phyloP scores from a whole-genome alignment of 2,797 vertebrate genomes.

The Pseudochromis fuscus region DNA sequence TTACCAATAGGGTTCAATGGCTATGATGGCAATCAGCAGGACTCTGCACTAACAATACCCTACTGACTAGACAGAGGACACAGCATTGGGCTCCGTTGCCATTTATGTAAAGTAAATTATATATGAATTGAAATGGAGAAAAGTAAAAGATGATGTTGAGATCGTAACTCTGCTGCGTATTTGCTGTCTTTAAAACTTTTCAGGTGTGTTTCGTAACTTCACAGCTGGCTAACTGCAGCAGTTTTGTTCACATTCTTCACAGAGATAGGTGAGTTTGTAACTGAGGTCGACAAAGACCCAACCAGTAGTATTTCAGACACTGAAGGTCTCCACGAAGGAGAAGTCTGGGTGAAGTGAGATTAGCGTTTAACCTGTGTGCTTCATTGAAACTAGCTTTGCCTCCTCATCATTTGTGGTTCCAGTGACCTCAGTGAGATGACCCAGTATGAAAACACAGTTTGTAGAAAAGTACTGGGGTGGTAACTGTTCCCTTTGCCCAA shows the following conservation, averaged over 20 bases:
- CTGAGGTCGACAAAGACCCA: not conserved
- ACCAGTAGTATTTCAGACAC: not conserved
- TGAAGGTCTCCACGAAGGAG: not conserved
- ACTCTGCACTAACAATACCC: constrained; percentile 77
- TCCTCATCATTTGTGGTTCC: not conserved
- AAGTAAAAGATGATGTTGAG: constrained; percentile 30
- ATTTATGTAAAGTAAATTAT: constrained; percentile 71
- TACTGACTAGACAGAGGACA: constrained; percentile 61
- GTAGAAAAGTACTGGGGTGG: not conserved
- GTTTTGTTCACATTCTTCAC: constrained; percentile 5
- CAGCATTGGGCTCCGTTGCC: constrained; percentile 34
- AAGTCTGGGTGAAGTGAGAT: not conserved
- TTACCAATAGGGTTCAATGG: constrained; percentile 83
- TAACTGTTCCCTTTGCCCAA: not conserved
- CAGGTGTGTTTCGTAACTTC: constrained; percentile 44
- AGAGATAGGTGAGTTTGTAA: not conserved
- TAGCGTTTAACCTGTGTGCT: not conserved
- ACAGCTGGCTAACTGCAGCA: constrained; percentile 17
- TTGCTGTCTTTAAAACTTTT: constrained; percentile 31
- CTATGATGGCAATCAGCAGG: constrained; percentile 84
- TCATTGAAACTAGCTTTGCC: not conserved
- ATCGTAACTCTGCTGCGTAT: constrained; percentile 4
- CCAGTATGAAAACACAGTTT: not conserved
- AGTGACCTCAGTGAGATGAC: too few relatives aligned
- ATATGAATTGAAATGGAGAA: constrained; percentile 47